phyloP scores from a whole-genome alignment of 1,140 invertebrate species.

The Drosophila lini region DNA sequence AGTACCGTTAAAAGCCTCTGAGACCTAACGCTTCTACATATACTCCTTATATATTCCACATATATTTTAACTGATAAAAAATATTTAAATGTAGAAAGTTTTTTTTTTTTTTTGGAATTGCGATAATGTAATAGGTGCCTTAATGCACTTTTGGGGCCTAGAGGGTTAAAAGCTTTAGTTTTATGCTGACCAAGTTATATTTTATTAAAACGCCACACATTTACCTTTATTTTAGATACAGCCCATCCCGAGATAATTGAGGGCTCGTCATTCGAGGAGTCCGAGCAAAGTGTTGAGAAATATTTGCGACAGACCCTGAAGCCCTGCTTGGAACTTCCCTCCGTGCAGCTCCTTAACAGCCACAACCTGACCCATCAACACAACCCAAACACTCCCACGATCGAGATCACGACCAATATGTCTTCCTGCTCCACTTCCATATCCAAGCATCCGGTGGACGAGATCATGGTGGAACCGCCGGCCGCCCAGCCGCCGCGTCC shows the following conservation, averaged over 20 bases:
- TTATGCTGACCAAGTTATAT: neutral
- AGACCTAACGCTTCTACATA: too few species aligned
- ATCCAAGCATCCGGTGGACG: slow-evolving; percentile 62
- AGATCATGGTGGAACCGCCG: slow-evolving; percentile 75
- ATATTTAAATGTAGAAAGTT: too few species aligned
- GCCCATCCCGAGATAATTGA: slow-evolving; percentile 73
- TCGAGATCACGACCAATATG: slow-evolving; percentile 75
- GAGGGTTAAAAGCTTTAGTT: neutral
- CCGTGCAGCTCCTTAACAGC: slow-evolving; percentile 62
- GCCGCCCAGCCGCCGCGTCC: slow-evolving; percentile 56
- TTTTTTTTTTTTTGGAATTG: too few species aligned
- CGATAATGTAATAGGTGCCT: neutral
- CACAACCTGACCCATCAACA: slow-evolving; percentile 61
- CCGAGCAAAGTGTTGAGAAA: slow-evolving; percentile 79
- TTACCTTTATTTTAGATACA: slow-evolving; percentile 14
- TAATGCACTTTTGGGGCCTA: too few species aligned
- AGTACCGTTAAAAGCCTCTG: too few species aligned
- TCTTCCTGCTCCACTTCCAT: slow-evolving; percentile 59
- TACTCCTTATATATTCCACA: too few species aligned
- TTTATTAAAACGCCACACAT: neutral
- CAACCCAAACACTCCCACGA: slow-evolving; percentile 72
- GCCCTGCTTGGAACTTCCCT: slow-evolving; percentile 74
- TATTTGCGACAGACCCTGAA: slow-evolving; percentile 75
- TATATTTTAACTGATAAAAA: too few species aligned
- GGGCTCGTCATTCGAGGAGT: slow-evolving; percentile 77